Evolutionary conservation across 2,113 vertebrate species (phyloP).

Genomic region (Pseudorectes ferrugineus): DNA sequence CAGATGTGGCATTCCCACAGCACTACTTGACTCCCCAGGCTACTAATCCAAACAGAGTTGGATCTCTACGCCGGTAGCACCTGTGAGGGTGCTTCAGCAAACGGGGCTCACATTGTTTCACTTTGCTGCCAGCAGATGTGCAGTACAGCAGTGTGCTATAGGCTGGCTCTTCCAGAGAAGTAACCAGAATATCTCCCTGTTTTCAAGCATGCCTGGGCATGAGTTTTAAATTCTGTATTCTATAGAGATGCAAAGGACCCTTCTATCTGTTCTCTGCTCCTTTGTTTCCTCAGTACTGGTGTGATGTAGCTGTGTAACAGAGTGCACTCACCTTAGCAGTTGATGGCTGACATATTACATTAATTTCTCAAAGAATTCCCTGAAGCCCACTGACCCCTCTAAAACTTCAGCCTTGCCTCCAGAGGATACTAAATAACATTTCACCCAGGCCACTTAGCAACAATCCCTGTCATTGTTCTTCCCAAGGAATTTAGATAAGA

Average conservation of each 20-base stretch:
- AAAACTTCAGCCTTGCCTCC: background rate
- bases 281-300: too few species aligned
- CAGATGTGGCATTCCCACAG: background rate
- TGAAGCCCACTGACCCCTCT: background rate
- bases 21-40: background rate
- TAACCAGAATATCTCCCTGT: background rate
- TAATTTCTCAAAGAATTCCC: background rate
- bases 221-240: background rate
- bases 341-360: background rate
- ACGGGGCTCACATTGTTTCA: background rate
- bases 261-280: fast-evolving
- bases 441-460: background rate
- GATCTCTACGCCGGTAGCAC: background rate
- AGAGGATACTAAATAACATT: background rate
- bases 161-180: background rate
- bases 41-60: background rate
- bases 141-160: fast-evolving
- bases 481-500: background rate
- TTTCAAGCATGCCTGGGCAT: background rate
- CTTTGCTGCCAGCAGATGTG: background rate
- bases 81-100: background rate
- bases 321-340: background rate
- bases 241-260: background rate
- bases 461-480: background rate
- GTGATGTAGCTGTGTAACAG: background rate